Percentiles rank a stretch among this genome's conserved stretches.
phyloP scores from a whole-genome alignment of 2,797 vertebrate species.

The Tarsius wallacei region DNA sequence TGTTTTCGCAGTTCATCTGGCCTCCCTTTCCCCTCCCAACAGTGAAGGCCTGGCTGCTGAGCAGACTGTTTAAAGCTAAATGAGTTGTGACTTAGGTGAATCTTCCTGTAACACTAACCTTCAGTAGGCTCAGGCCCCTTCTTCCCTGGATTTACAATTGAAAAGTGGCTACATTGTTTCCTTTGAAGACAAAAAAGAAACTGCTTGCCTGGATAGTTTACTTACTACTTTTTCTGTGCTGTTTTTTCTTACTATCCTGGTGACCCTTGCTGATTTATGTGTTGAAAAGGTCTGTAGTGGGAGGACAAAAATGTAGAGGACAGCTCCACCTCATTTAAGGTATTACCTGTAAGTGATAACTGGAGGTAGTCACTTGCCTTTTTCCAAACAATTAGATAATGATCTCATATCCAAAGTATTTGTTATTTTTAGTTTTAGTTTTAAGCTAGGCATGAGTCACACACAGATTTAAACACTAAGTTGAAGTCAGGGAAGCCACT shows the following conservation, averaged over 20 bases:
- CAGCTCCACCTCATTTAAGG: background rate
- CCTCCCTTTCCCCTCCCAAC: background rate
- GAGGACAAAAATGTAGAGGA: constrained; percentile 46
- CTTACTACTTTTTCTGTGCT: background rate
- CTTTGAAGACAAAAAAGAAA: constrained; percentile 42
- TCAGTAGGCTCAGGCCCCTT: background rate
- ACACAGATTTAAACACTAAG: background rate
- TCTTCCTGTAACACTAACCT: too few species aligned
- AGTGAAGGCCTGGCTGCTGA: background rate
- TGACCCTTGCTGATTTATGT: background rate
- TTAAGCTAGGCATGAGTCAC: constrained; percentile 50
- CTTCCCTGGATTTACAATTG: background rate
- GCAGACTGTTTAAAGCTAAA: background rate
- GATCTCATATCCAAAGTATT: constrained; percentile 7
- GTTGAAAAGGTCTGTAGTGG: constrained; percentile 7
- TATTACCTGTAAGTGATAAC: background rate
- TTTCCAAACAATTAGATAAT: constrained; percentile 11
- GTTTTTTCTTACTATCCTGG: background rate
- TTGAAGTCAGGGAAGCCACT: constrained; percentile 53
- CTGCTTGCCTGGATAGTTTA: constrained; percentile 38
- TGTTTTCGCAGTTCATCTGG: constrained; percentile 2
- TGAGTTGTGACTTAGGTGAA: background rate
- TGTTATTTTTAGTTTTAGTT: constrained; percentile 59
- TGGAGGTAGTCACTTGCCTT: constrained; percentile 27
- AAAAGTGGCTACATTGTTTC: constrained; percentile 29